Base-by-base conservation (phyloP, 2,113 vertebrate genomes). In the Brienomyrus longianalis region DNA sequence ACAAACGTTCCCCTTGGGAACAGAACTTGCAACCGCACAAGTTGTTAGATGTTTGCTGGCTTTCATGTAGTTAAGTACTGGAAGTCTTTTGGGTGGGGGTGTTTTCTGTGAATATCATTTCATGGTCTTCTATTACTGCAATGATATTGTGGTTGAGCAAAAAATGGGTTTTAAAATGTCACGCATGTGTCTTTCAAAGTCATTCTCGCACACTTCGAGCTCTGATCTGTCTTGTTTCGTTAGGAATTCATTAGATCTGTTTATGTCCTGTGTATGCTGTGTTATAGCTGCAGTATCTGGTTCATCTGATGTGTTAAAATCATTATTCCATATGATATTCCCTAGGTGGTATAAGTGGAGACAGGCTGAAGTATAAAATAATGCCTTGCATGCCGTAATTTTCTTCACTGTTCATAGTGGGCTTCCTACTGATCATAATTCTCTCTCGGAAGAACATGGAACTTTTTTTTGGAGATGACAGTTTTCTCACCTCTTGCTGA, bases 401-500 rank as follows among this genome's bases (percentile, higher is more conserved):
- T 92, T 88, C 88, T 87, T 88, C 91, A 88, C 70, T 90, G 90
- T 39, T 90, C 86, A 62, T 74, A 27, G 86, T 90, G 17, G 27
- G 56, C 48, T 77, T 23, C 66, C 89, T 89, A 83, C 56, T 84
- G 86, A 83, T 48, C 83, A 88, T 31, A 90, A 89, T 87, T 31
- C 52, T 11, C 90, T 89, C 66, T 51, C 6, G 70, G 43, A 21
- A 62, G 88, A 52, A 92, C 91, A 8, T n/a, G 19, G 19, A 51
- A 10, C 92, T 91, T 93, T 94, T 74, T 90, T n/a, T 87, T 43
- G 35, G 15, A 19, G 35, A 43, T 43, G 35, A 80, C 1, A 6
- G 86, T 93, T 94, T 93, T 86, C 93, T 94, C 91, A 92, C 91
- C 89, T 93, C 91, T 56, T 50, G 86, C 83, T 90, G 51, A 91